phyloP scores from a whole-genome alignment of 2,797 vertebrate species.

The Cynopterus sphinx region DNA sequence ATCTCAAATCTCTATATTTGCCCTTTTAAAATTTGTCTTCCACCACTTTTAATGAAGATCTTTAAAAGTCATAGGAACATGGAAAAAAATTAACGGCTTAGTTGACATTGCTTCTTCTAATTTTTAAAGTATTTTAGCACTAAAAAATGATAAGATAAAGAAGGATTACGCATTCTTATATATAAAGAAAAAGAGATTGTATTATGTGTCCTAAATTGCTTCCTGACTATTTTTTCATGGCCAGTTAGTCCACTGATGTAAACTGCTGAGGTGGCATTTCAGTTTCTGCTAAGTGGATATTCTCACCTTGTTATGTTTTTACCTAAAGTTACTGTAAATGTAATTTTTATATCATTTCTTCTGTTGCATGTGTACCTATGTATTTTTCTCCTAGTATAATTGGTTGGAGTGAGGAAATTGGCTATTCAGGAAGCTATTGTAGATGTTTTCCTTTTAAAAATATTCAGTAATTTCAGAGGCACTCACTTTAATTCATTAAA shows the following conservation, averaged over 20 bases:
- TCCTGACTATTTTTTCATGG: not conserved
- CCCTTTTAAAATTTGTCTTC: not conserved
- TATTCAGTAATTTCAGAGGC: not conserved
- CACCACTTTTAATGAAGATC: not conserved
- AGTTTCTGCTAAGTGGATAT: not conserved
- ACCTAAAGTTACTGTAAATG: not conserved
- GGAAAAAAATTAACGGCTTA: not conserved
- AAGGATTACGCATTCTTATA: not conserved
- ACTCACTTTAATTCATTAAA: not conserved
- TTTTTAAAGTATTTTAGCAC: not conserved
- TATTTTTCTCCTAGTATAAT: not conserved
- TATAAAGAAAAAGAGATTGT: not conserved
- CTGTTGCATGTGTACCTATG: not conserved
- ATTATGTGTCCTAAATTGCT: constrained; percentile 18
- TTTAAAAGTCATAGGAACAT: constrained; percentile 33
- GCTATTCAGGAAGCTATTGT: not conserved
- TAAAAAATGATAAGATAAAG: constrained; percentile 37
- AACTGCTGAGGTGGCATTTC: not conserved
- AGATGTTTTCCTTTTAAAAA: not conserved
- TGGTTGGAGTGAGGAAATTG: not conserved
- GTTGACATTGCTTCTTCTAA: rapidly evolving
- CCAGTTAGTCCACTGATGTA: not conserved
- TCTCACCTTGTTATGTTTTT: not conserved
- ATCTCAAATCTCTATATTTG: not conserved
- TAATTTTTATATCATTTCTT: not conserved